Evolutionary conservation across 2,888 invertebrate genomes (phyloP).

Genomic region (Nemotelus nigrinus): DNA sequence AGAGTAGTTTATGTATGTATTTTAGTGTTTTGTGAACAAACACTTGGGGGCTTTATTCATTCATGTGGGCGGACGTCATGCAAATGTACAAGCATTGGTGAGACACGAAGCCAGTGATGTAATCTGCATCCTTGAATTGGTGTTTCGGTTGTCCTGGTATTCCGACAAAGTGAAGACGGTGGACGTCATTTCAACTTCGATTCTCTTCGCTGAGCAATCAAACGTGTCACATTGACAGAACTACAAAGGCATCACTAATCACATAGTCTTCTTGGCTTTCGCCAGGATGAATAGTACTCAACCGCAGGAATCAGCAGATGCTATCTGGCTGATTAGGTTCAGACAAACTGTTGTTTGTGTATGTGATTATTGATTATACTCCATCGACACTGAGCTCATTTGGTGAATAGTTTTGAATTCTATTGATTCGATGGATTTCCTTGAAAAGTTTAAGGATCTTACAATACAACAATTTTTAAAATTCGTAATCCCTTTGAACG

Average conservation of each 20-base stretch:
- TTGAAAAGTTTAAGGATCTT: too few species aligned
- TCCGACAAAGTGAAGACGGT: background rate
- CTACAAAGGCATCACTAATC: background rate
- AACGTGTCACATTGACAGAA: background rate
- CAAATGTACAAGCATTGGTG: background rate
- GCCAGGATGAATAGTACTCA: background rate
- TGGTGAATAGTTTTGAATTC: too few species aligned
- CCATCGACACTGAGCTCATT: too few species aligned
- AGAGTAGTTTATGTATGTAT: background rate
- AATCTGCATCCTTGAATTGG: background rate
- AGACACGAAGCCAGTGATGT: background rate
- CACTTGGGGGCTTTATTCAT: conserved; percentile 4
- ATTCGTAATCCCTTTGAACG: too few species aligned
- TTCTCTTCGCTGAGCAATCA: background rate
- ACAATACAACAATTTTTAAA: too few species aligned
- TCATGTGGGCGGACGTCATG: conserved; percentile 25
- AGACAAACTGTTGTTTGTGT: too few species aligned
- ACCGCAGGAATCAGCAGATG: too few species aligned
- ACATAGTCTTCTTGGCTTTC: background rate
- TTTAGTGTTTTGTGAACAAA: conserved; percentile 8
- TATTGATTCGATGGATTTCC: too few species aligned
- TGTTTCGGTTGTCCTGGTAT: background rate
- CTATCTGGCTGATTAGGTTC: too few species aligned
- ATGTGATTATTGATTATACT: too few species aligned
- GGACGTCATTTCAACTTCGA: background rate